These are phyloP conservation scores for Ethmia dodecea DNA, from an alignment of 2,888 invertebrate species.

Conservation along the genomic window DNA sequence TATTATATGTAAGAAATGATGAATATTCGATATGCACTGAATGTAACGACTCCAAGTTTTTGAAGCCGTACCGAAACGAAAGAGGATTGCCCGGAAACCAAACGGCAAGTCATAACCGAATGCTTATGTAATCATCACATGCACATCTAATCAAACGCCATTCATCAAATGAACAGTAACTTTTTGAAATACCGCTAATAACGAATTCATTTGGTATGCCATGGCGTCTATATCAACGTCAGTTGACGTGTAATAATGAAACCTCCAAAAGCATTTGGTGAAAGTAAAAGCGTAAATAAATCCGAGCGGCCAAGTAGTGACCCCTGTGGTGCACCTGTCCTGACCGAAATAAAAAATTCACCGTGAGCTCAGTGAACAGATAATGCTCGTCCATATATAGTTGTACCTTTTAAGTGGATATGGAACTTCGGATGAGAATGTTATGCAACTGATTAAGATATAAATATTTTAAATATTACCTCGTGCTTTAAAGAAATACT, in stretches of 20 bases:
- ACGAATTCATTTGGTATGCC: constrained; percentile 6
- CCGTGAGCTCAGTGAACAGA: constrained; percentile 1
- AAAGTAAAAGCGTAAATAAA: constrained; percentile 63
- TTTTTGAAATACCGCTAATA: constrained; percentile 3
- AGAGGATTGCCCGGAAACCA: constrained; percentile 5
- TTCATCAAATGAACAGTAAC: constrained; percentile 3
- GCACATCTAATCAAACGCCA: not conserved
- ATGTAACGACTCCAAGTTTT: too few relatives aligned
- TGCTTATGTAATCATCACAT: not conserved
- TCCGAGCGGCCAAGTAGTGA: constrained; percentile 35
- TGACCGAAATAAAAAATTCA: constrained; percentile 13
- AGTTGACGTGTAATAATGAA: constrained; percentile 16
- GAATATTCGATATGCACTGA: too few relatives aligned
- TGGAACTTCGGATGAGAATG: constrained; percentile 5
- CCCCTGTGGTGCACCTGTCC: constrained; percentile 48
- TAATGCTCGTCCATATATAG: constrained; percentile 9
- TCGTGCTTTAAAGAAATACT: constrained; percentile 20
- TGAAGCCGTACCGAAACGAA: constrained; percentile 7
- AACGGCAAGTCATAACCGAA: not conserved
- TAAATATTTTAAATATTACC: constrained; percentile 15
- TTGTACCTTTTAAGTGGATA: constrained; percentile 11
- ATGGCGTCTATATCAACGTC: constrained; percentile 2
- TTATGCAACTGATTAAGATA: constrained; percentile 19
- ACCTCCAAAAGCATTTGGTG: constrained; percentile 41
- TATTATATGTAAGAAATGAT: too few relatives aligned